Percentiles rank a stretch among this genome's conserved stretches.
Conservation (phyloP, 2,113 vertebrate species). For the Daubentonia madagascariensis region DNA sequence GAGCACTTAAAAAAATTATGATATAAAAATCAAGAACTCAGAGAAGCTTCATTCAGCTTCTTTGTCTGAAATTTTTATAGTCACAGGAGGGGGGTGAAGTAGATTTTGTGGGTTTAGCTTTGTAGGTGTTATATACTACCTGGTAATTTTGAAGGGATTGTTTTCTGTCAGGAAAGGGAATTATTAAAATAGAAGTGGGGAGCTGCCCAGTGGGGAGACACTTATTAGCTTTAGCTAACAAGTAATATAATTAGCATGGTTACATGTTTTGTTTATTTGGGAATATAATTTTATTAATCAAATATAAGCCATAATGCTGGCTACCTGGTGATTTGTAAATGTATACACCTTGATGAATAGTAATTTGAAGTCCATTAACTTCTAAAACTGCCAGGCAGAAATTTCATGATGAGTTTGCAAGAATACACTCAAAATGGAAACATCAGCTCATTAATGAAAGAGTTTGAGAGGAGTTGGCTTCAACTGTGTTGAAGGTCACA, state of each 20-base stretch:
- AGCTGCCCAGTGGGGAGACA: slow-evolving; percentile 15
- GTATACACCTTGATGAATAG: slow-evolving; percentile 28
- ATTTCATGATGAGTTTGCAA: slow-evolving; percentile 48
- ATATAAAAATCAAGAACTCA: not conserved
- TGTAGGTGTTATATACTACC: not conserved
- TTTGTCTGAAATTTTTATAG: slow-evolving; percentile 17
- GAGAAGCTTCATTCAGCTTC: slow-evolving; percentile 12
- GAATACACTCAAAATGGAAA: slow-evolving; percentile 36
- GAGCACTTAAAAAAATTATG: not conserved
- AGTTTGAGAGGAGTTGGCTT: not conserved
- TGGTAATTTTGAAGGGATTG: slow-evolving; percentile 51
- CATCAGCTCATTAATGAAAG: slow-evolving; percentile 16
- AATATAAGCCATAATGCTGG: slow-evolving; percentile 58
- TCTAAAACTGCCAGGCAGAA: slow-evolving; percentile 16
- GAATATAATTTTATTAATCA: slow-evolving; percentile 74
- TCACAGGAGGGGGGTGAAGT: not conserved
- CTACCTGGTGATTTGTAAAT: slow-evolving; percentile 62
- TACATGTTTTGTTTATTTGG: slow-evolving; percentile 66
- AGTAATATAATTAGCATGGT: slow-evolving; percentile 64
- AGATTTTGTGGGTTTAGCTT: slow-evolving; percentile 5
- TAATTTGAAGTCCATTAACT: slow-evolving; percentile 55
- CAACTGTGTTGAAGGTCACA: not conserved
- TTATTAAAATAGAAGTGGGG: slow-evolving; percentile 59
- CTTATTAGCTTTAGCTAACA: slow-evolving; percentile 48
- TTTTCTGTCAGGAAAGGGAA: slow-evolving; percentile 45